phyloP scores from a whole-genome alignment of 2,888 invertebrate species.

The Leucozona laternaria region DNA sequence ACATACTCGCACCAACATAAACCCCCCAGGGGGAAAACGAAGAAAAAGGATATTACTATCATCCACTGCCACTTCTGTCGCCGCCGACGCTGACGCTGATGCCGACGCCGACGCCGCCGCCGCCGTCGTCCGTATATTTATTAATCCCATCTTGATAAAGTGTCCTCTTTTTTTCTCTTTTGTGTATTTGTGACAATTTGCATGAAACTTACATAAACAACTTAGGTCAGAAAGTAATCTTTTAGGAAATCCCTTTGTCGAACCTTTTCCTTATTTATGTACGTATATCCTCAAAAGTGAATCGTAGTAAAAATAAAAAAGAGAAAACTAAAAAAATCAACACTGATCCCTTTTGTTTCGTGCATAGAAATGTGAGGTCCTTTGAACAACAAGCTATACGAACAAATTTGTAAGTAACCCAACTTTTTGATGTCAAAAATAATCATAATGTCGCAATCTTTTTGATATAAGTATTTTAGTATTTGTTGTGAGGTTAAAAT shows the following conservation, averaged over 20 bases:
- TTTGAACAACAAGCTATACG: not conserved
- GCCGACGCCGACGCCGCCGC: not conserved
- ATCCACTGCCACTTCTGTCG: constrained; percentile 11
- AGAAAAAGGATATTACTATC: constrained; percentile 23
- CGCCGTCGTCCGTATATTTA: not conserved
- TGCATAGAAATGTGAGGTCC: constrained; percentile 18
- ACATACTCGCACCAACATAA: not conserved
- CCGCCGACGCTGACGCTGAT: not conserved
- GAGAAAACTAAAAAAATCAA: not conserved
- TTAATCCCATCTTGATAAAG: constrained; percentile 51
- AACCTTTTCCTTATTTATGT: constrained; percentile 22
- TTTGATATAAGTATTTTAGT: constrained; percentile 30
- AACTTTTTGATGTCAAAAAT: constrained; percentile 31
- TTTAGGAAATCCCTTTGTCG: constrained; percentile 36
- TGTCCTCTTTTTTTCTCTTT: constrained; percentile 23
- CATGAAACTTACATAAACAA: constrained; percentile 47
- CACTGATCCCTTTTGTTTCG: constrained; percentile 45
- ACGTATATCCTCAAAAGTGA: not conserved
- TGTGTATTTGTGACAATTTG: constrained; percentile 45
- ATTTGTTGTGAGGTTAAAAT: constrained; percentile 21
- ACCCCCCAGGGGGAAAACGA: not conserved
- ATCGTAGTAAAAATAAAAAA: constrained; percentile 8
- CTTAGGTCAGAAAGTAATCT: constrained; percentile 51
- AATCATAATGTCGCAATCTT: constrained; percentile 42
- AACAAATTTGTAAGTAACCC: constrained; percentile 25